These are phyloP conservation scores for Dynastes grantii DNA, from an alignment of 2,888 invertebrate species.

Conservation along the genomic window DNA sequence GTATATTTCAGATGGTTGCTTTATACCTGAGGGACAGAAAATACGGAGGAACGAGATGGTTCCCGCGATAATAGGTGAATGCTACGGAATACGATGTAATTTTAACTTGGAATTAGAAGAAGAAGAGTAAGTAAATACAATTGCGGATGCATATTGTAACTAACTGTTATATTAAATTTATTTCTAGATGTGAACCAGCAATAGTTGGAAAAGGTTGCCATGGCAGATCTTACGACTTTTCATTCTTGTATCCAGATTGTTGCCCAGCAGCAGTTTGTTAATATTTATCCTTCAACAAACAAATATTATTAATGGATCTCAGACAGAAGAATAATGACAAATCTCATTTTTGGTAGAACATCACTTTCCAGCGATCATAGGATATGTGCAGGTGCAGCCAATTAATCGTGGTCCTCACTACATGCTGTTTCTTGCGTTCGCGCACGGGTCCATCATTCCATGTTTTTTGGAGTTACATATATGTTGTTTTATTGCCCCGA, in stretches of 20 bases:
- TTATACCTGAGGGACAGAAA: constrained; percentile 4
- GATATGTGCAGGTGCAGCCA: too few species aligned
- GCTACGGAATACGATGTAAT: constrained; percentile 32
- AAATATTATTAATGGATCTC: too few species aligned
- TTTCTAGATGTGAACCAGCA: constrained; percentile 20
- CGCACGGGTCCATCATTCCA: too few species aligned
- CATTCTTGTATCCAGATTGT: constrained; percentile 14
- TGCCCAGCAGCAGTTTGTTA: constrained; percentile 27
- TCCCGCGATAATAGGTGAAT: constrained; percentile 27
- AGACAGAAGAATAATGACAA: too few species aligned
- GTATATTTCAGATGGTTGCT: constrained; percentile 6
- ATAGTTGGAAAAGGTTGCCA: constrained; percentile 21
- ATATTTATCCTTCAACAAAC: not conserved
- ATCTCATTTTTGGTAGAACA: too few species aligned
- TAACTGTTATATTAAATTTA: not conserved
- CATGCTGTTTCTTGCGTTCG: too few species aligned
- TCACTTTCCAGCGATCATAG: too few species aligned
- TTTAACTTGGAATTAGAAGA: constrained; percentile 5
- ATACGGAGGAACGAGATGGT: constrained; percentile 7
- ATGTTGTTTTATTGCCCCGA: too few species aligned
- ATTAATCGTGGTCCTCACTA: too few species aligned
- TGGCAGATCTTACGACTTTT: constrained; percentile 20
- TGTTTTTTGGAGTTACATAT: too few species aligned
- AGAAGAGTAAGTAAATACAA: constrained; percentile 11
- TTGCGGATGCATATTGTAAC: not conserved